Evolutionary conservation across 2,113 vertebrate species (phyloP).

Genomic region (Clupea harengus): DNA sequence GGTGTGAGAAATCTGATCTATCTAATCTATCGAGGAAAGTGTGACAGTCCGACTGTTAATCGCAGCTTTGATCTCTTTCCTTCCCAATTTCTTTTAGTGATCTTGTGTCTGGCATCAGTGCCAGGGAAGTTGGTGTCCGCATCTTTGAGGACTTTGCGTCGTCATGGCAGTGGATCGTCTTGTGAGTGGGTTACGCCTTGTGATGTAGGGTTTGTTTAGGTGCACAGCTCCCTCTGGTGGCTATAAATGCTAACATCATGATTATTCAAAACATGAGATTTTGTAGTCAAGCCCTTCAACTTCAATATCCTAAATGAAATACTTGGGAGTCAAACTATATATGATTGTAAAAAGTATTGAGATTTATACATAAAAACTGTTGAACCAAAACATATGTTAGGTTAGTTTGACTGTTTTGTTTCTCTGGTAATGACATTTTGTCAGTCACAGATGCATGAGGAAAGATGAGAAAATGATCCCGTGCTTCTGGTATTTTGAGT

Average conservation of each 20-base stretch:
- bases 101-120: conserved; percentile 67
- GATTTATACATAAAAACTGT: not conserved
- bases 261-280: not conserved
- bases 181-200: conserved; percentile 71
- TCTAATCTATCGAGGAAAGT: too few species aligned
- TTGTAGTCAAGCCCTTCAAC: not conserved
- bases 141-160: conserved; percentile 88
- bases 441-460: not conserved
- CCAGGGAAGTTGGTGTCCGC: conserved; percentile 71
- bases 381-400: not conserved
- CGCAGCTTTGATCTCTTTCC: conserved; percentile 11
- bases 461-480: not conserved
- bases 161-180: conserved; percentile 87
- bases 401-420: not conserved
- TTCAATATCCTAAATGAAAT: not conserved
- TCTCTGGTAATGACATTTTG: not conserved
- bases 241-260: not conserved
- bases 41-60: conserved; percentile 26
- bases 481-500: not conserved
- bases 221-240: conserved; percentile 35
- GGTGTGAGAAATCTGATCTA: too few species aligned
- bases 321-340: not conserved
- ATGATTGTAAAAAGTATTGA: not conserved
- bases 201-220: not conserved
- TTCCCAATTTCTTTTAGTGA: conserved; percentile 44